phyloP scores from a whole-genome alignment of 2,113 vertebrate genomes.

The Meles meles region DNA sequence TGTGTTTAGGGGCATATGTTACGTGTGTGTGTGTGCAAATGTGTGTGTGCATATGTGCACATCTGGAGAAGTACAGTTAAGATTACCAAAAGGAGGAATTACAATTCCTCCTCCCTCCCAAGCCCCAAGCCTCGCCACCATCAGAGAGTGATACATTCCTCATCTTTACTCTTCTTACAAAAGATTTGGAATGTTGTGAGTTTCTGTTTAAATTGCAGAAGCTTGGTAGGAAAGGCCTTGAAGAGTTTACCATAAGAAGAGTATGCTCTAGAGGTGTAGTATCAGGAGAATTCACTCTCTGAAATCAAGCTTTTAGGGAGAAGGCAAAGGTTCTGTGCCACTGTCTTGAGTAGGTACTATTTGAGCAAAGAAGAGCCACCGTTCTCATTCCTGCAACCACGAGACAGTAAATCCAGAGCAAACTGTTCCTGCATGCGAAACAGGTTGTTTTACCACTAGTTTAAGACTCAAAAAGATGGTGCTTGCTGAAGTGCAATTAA shows the following conservation, averaged over 20 bases:
- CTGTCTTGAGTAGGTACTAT: neutral
- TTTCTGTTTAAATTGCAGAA: neutral
- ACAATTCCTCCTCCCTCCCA: neutral
- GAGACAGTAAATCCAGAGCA: neutral
- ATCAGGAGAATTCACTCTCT: neutral
- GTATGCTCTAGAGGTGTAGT: neutral
- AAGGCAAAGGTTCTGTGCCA: neutral
- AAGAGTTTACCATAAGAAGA: neutral
- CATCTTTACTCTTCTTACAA: neutral
- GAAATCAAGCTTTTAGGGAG: neutral
- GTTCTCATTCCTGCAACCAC: neutral
- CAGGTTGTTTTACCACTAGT: neutral
- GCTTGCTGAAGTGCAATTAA: neutral
- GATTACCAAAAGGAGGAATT: neutral
- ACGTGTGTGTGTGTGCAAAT: neutral
- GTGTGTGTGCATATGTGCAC: fast-evolving
- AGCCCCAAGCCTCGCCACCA: neutral
- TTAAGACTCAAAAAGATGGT: neutral
- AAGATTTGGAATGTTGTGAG: neutral
- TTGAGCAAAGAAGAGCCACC: neutral
- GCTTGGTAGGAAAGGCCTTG: neutral
- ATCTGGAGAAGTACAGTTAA: neutral
- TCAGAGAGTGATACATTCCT: neutral
- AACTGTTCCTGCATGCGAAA: neutral
- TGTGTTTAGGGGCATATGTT: neutral